These are phyloP conservation scores for Thalassaphorura encarpata DNA, from an alignment of 1,140 invertebrate genomes.

Conservation along the genomic window DNA sequence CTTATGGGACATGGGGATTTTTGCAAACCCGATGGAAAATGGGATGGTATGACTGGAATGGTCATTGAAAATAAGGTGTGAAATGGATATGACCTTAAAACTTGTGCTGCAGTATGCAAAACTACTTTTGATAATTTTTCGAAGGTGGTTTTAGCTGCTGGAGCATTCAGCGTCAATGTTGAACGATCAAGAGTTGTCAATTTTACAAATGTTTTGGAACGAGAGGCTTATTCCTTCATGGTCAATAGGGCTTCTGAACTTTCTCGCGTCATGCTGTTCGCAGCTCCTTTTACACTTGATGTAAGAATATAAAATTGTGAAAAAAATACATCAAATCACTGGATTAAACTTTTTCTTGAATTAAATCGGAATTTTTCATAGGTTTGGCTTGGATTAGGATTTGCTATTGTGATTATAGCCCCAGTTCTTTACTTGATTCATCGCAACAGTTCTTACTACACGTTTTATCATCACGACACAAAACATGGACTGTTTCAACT, in stretches of 20 bases:
- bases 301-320: constrained; percentile 39
- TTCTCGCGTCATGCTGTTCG: constrained; percentile 67
- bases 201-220: constrained; percentile 65
- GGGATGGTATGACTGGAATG: constrained; percentile 31
- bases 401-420: constrained; percentile 60
- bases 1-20: constrained; percentile 14
- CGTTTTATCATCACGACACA: constrained; percentile 40
- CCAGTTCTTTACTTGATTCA: constrained; percentile 69
- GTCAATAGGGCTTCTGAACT: constrained; percentile 60
- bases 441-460: constrained; percentile 56
- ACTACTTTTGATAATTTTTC: not conserved
- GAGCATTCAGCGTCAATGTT: constrained; percentile 56
- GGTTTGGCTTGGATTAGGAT: constrained; percentile 70
- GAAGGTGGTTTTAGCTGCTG: constrained; percentile 58
- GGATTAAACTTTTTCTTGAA: not conserved
- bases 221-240: constrained; percentile 67
- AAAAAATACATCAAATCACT: too few relatives aligned
- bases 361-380: constrained; percentile 37
- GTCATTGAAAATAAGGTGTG: constrained; percentile 42
- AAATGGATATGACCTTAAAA: constrained; percentile 30
- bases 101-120: constrained; percentile 12
- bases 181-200: constrained; percentile 55
- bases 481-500: constrained; percentile 54
- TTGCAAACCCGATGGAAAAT: constrained; percentile 18
- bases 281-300: constrained; percentile 67